Evolutionary conservation across 2,797 vertebrate species (phyloP).

Genomic region (Myiotriccus ornatus): DNA sequence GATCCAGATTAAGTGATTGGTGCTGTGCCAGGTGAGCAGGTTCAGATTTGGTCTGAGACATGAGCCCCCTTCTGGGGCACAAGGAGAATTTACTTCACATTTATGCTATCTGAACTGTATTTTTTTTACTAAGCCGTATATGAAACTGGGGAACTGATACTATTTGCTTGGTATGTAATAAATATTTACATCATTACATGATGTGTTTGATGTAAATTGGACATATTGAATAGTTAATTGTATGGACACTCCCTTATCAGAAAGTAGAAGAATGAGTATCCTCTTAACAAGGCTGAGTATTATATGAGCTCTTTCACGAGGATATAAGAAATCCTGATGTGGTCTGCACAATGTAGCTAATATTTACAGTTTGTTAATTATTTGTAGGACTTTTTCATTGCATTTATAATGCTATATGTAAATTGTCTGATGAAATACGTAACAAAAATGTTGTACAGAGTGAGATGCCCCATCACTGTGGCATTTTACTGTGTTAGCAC

Average conservation of each 20-base stretch:
- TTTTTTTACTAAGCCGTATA: background rate
- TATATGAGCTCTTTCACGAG: background rate
- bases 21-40: background rate
- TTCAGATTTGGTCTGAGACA: background rate
- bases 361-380: background rate
- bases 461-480: background rate
- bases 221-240: background rate
- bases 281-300: background rate
- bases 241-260: background rate
- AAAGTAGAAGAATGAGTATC: background rate
- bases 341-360: background rate
- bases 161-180: background rate
- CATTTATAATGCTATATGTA: background rate
- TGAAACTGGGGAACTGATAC: background rate
- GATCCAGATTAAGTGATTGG: background rate
- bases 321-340: background rate
- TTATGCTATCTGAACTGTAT: background rate
- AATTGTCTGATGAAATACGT: background rate
- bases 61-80: fast-evolving
- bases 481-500: background rate
- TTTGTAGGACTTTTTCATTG: background rate
- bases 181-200: background rate
- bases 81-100: background rate
- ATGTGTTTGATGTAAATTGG: background rate
- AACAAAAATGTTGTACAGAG: background rate